Evolutionary conservation across 2,113 vertebrate species (phyloP).

Genomic region (Channa maculata): DNA sequence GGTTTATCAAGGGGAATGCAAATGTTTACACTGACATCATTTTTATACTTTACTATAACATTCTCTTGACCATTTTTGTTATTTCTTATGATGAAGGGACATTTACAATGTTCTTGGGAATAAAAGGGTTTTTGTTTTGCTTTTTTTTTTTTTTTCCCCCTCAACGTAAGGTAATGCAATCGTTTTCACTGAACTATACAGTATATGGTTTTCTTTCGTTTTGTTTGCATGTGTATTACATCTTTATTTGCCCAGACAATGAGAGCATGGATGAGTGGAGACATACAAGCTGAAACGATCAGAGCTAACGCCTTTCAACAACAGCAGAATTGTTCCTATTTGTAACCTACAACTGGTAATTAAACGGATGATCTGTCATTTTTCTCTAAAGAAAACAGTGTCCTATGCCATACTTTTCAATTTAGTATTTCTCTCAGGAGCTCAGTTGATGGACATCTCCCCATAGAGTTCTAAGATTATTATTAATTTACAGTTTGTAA

Average conservation of each 20-base stretch:
- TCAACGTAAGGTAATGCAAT: no score
- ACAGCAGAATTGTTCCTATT: background rate
- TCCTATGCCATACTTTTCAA: conserved; percentile 34
- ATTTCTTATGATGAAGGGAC: no score
- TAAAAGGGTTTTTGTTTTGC: no score
- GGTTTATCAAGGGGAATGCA: no score
- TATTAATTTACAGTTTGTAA: conserved; percentile 75
- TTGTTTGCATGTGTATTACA: background rate
- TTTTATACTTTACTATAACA: no score
- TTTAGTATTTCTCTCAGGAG: conserved; percentile 60
- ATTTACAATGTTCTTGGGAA: no score
- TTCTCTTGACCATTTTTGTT: no score
- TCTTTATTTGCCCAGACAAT: background rate
- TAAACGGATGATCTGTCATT: conserved; percentile 53
- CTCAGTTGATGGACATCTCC: conserved; percentile 67
- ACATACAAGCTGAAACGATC: background rate
- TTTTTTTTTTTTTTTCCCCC: background rate
- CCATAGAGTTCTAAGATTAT: conserved; percentile 62
- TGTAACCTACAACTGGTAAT: conserved; percentile 25
- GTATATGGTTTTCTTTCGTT: background rate
- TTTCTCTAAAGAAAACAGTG: conserved; percentile 64
- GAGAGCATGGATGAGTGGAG: conserved; percentile 6
- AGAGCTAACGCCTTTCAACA: background rate
- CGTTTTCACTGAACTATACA: no score
- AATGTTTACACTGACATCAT: no score